A percentile compares a stretch with the other conserved stretches of the same genome.
phyloP scores from a whole-genome alignment of 1,140 invertebrate genomes.

The Solen grandis region DNA sequence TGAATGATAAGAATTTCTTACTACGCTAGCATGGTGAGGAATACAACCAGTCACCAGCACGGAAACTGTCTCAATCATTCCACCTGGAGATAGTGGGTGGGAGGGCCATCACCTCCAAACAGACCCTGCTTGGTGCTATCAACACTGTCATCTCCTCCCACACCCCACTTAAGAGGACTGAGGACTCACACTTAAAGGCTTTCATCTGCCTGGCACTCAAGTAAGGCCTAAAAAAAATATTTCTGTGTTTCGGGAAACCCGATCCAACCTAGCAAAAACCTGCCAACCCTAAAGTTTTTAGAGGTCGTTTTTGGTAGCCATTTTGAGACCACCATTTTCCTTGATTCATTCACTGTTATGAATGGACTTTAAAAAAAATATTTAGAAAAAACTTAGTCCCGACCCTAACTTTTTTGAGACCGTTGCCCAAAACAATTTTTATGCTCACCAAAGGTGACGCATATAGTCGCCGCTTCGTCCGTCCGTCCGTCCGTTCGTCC shows the following conservation, averaged over 20 bases:
- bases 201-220: slow-evolving; percentile 98
- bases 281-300: neutral
- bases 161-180: slow-evolving; percentile 94
- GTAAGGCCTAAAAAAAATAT: slow-evolving; percentile 84
- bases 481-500: no score
- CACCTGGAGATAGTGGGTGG: slow-evolving; percentile 96
- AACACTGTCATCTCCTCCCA: slow-evolving; percentile 96
- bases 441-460: no score
- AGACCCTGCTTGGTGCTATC: slow-evolving; percentile 93
- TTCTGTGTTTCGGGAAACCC: no score
- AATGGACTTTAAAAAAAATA: no score
- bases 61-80: slow-evolving; percentile 98
- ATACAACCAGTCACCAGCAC: slow-evolving; percentile 96
- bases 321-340: no score
- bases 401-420: no score
- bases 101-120: slow-evolving; percentile 93
- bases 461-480: no score
- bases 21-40: slow-evolving; percentile 89
- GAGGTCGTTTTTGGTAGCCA: slow-evolving; percentile 1
- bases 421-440: no score
- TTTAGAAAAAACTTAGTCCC: no score
- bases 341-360: no score
- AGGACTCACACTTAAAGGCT: slow-evolving; percentile 98
- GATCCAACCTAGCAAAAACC: no score
- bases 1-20: no score